phyloP scores from a whole-genome alignment of 2,113 vertebrate species.

The Coturnix japonica region DNA sequence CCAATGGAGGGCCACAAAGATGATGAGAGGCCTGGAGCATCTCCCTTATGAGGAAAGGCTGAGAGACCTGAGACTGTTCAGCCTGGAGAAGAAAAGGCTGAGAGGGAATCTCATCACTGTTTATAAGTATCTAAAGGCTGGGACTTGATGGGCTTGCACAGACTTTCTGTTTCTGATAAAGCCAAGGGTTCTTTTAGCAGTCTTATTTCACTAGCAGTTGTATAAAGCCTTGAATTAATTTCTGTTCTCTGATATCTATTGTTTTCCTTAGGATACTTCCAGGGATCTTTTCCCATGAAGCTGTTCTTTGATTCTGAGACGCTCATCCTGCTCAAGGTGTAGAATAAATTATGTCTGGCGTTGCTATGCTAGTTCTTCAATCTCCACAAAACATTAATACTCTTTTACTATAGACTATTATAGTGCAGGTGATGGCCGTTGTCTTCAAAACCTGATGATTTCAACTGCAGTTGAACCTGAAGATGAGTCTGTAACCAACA shows the following conservation, averaged over 20 bases:
- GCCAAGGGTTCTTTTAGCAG: background rate
- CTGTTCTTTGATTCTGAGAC: background rate
- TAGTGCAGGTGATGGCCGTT: background rate
- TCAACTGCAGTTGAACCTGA: constrained; percentile 35
- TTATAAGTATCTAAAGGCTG: too few species aligned
- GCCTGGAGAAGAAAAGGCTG: too few species aligned
- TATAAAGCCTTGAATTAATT: background rate
- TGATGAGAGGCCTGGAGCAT: too few species aligned
- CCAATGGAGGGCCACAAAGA: too few species aligned
- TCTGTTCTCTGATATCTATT: background rate
- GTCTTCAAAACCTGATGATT: background rate
- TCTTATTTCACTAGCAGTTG: background rate
- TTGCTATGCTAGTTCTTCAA: background rate
- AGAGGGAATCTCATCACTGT: too few species aligned
- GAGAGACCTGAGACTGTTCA: too few species aligned
- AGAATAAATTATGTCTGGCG: background rate
- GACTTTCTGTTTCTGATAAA: background rate
- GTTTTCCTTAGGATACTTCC: background rate
- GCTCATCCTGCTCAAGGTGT: background rate
- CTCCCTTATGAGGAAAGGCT: too few species aligned
- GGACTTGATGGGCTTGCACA: too few species aligned
- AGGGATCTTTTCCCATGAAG: background rate
- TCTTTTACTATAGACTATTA: background rate
- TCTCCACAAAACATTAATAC: background rate
- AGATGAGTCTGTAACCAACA: background rate